Evolutionary conservation across 2,797 vertebrate species (phyloP).

Genomic region (Sandelia bainsii): DNA sequence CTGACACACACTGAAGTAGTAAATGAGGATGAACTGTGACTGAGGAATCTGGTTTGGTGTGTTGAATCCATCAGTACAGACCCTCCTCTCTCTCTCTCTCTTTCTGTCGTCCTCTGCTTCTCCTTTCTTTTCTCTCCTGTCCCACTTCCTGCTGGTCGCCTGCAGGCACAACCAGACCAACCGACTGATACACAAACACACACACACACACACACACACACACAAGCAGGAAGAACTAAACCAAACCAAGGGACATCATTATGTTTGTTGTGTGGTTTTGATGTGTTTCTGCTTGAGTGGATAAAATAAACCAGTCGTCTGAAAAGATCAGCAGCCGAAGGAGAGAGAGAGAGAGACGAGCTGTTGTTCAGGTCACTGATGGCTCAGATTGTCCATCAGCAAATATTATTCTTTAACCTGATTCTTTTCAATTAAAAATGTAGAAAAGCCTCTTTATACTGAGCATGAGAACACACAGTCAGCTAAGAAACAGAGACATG

Average conservation of each 20-base stretch:
- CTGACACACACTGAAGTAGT: no score
- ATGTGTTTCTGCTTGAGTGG: slow-evolving; percentile 51
- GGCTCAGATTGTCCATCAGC: no score
- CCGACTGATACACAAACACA: slow-evolving; percentile 30
- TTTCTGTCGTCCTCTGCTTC: slow-evolving; percentile 20
- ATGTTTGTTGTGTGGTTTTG: slow-evolving; percentile 39
- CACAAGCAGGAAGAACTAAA: background rate
- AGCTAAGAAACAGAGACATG: no score
- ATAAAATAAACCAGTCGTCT: slow-evolving; percentile 30
- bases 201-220: slow-evolving; percentile 18
- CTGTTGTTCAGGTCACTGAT: background rate
- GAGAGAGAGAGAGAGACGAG: background rate
- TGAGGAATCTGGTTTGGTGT: no score
- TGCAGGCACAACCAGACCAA: slow-evolving; percentile 43
- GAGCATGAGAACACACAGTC: no score
- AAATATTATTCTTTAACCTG: no score
- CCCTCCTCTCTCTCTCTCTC: no score
- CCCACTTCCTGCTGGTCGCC: slow-evolving; percentile 61
- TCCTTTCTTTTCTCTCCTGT: slow-evolving; percentile 46
- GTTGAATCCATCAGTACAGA: no score
- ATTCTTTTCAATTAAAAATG: no score
- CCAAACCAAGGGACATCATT: slow-evolving; percentile 29
- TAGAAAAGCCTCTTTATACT: no score
- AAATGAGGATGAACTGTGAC: no score
- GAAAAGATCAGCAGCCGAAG: slow-evolving; percentile 10